Evolutionary conservation across 2,888 invertebrate species (phyloP).

Genomic region (Lacanobia wlatinum): DNA sequence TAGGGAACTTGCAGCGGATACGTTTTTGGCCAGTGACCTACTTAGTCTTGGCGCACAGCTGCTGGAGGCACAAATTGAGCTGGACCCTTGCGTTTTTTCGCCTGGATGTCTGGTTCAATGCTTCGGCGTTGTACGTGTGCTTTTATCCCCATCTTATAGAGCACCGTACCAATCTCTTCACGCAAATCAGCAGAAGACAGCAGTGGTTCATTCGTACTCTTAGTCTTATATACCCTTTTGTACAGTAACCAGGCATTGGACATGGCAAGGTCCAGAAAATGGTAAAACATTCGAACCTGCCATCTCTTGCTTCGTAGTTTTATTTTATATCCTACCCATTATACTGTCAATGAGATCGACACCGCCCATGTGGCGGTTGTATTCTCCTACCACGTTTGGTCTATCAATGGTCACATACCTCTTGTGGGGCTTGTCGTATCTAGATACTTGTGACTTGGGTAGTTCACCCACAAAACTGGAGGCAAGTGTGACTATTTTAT

Average conservation of each 20-base stretch:
- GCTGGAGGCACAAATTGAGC: constrained; percentile 62
- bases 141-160: constrained; percentile 55
- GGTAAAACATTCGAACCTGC: constrained; percentile 26
- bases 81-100: constrained; percentile 59
- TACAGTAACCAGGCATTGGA: constrained; percentile 25
- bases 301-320: constrained; percentile 26
- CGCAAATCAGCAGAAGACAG: constrained; percentile 4
- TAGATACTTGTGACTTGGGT: constrained; percentile 18
- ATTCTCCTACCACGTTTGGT: constrained; percentile 16
- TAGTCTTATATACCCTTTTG: constrained; percentile 17
- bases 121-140: constrained; percentile 24
- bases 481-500: constrained; percentile 19
- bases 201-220: constrained; percentile 2
- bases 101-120: constrained; percentile 49
- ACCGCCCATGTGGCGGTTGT: constrained; percentile 15
- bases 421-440: constrained; percentile 17
- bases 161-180: constrained; percentile 40
- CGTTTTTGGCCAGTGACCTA: constrained; percentile 63
- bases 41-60: constrained; percentile 56
- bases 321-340: constrained; percentile 26
- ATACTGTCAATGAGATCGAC: constrained; percentile 20
- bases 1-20: constrained; percentile 47
- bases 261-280: constrained; percentile 15
- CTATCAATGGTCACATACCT: constrained; percentile 17
- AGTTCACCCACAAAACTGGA: constrained; percentile 22